Base-by-base conservation (phyloP, 2,113 vertebrate genomes). In the Phylloscopus whistleri region DNA sequence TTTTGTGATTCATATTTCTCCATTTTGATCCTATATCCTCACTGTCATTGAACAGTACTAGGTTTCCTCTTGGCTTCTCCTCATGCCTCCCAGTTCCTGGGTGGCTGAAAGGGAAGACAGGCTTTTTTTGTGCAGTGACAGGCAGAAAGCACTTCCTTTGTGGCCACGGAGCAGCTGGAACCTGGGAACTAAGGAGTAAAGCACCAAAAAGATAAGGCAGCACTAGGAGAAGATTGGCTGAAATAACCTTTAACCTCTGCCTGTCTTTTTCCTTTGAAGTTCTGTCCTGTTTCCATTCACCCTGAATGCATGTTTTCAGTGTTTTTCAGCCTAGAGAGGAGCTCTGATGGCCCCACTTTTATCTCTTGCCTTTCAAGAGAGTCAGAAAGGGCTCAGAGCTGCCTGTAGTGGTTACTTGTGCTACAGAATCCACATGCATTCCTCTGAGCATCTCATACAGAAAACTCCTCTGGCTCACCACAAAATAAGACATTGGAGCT, bases 221-320 rank as follows among this genome's bases (percentile, higher is more conserved):
- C 48, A 62, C 60, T 77, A 82, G 59, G 60, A 96, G 78, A 82
- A 95, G 87, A 94, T 69, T 80, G 84, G 74, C 73, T 96, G 75
- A 91, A 94, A 79, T 90, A 94, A 97, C 96, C 94, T 97, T 97
- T 96, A 95, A 82, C 88, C 95, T 88, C 66, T 94, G 77, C 56
- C 67, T 89, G 89, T 59, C 82, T 84, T 84, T 64, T 92, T 66
- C 93, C 95, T 97, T 96, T 97, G 95, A 97, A 96, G 95, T 85
- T 75, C 67, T 74, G 62, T 52, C 58, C 96, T 96, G 96, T 69
- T 96, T 96, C 90, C 60, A 90, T 95, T 97, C 94, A 95, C 20
- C 8, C 63, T 90, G 79, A 90, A 90, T 84, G 75, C 76, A 62
- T 48, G 56, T 86, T 91, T 89, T 92, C 89, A 93, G 76, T 93